phyloP scores from a whole-genome alignment of 2,113 vertebrate species.

The Periophthalmus modestus region DNA sequence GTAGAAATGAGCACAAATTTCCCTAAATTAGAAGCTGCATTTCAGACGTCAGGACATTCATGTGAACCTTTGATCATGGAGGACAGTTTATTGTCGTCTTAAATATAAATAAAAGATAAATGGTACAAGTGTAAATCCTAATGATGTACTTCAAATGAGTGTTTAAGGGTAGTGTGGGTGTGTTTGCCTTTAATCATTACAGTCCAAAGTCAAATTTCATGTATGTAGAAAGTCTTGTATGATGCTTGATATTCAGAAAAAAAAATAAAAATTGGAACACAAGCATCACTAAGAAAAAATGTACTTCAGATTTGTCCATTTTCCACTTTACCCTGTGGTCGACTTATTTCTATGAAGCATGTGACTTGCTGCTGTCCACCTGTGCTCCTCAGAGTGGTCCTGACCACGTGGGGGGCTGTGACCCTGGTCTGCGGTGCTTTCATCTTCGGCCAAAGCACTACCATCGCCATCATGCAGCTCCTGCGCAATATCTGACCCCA shows the following conservation, averaged over 20 bases:
- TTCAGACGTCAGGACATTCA: not conserved
- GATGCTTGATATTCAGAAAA: not conserved
- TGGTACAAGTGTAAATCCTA: not conserved
- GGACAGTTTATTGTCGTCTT: not conserved
- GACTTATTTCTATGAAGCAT: not conserved
- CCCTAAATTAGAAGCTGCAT: not conserved
- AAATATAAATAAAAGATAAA: not conserved
- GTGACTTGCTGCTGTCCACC: not conserved
- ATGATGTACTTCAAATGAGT: not conserved
- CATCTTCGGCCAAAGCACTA: slow-evolving; percentile 93
- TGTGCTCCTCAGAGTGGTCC: slow-evolving; percentile 71
- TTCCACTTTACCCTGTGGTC: not conserved
- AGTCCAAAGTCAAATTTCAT: no score
- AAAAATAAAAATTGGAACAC: no score
- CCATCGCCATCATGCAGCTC: slow-evolving; percentile 82
- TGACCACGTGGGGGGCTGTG: slow-evolving; percentile 84
- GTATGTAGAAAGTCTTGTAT: no score
- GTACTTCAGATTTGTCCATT: not conserved
- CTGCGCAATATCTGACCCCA: slow-evolving; percentile 66
- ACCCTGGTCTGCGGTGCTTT: slow-evolving; percentile 85
- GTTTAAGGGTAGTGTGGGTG: not conserved
- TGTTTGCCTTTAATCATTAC: not conserved
- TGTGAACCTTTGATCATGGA: not conserved
- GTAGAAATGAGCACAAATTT: not conserved
- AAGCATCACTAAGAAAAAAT: not conserved